Percentiles rank a stretch among this genome's conserved stretches.
These are phyloP conservation scores for Chauna torquata DNA, from an alignment of 2,113 vertebrate genomes.

Conservation along the genomic window DNA sequence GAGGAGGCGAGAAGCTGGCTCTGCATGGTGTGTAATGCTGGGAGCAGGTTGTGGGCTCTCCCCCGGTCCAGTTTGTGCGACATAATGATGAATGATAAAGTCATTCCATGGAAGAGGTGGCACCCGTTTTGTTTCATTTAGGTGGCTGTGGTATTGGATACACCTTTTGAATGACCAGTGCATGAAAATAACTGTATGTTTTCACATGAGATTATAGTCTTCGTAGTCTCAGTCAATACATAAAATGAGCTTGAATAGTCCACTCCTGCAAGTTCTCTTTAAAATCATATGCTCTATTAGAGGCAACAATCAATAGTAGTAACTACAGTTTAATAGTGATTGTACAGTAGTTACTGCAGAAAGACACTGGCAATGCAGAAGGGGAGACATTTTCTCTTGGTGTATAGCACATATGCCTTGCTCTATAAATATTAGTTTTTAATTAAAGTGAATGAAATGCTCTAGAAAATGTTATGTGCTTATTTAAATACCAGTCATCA, in stretches of 20 bases:
- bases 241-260: neutral
- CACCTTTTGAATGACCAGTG: neutral
- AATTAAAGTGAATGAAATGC: conserved; percentile 1
- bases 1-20: neutral
- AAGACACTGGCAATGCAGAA: neutral
- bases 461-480: neutral
- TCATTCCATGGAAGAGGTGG: accelerated
- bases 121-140: neutral
- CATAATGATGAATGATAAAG: neutral
- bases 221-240: neutral
- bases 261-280: conserved; percentile 11
- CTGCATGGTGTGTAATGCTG: neutral
- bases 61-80: accelerated
- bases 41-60: accelerated
- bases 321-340: conserved; percentile 27
- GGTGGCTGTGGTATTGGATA: neutral
- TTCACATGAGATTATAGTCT: neutral
- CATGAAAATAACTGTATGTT: neutral
- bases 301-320: conserved; percentile 2
- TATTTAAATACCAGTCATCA: conserved; percentile 4
- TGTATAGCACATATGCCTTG: neutral
- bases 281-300: conserved; percentile 3
- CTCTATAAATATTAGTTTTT: conserved; percentile 20
- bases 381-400: neutral
- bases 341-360: neutral